phyloP scores from a whole-genome alignment of 2,797 vertebrate genomes.

The Thunnus albacares region DNA sequence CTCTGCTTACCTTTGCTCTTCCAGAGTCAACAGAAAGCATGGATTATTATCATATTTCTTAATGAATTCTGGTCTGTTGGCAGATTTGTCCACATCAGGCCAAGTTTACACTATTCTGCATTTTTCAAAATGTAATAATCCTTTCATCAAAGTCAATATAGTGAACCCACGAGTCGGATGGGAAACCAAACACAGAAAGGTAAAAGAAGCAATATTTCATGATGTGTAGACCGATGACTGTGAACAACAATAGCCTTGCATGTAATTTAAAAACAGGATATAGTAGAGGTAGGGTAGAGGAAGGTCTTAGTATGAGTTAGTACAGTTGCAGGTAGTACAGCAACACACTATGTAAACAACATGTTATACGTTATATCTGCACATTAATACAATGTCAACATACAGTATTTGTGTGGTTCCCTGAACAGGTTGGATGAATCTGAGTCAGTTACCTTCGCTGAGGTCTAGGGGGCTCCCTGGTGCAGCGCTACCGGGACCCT shows the following conservation, averaged over 20 bases:
- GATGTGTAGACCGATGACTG: background rate
- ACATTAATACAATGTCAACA: background rate
- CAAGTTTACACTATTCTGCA: slow-evolving; percentile 1
- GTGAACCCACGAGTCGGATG: slow-evolving; percentile 5
- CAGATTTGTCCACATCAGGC: slow-evolving; percentile 12
- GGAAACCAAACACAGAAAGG: slow-evolving; percentile 13
- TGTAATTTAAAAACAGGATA: slow-evolving; percentile 13
- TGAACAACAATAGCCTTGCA: slow-evolving; percentile 10
- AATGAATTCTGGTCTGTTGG: slow-evolving; percentile 23
- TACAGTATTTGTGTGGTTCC: no score
- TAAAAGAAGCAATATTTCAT: slow-evolving; percentile 5
- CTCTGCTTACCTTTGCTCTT: slow-evolving; percentile 35
- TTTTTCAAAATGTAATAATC: slow-evolving; percentile 3
- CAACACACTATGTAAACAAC: background rate
- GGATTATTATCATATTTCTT: background rate
- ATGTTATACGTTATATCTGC: background rate
- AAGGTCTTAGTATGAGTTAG: no score
- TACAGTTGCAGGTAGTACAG: background rate
- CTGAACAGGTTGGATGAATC: background rate
- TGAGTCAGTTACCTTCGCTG: slow-evolving; percentile 72
- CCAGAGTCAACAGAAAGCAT: slow-evolving; percentile 29
- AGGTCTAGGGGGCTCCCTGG: slow-evolving; percentile 66
- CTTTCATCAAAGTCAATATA: background rate
- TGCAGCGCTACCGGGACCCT: slow-evolving; percentile 80
- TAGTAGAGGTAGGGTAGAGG: background rate